These are phyloP conservation scores for Notolepis coatsorum DNA, from an alignment of 2,797 vertebrate species.

Conservation along the genomic window DNA sequence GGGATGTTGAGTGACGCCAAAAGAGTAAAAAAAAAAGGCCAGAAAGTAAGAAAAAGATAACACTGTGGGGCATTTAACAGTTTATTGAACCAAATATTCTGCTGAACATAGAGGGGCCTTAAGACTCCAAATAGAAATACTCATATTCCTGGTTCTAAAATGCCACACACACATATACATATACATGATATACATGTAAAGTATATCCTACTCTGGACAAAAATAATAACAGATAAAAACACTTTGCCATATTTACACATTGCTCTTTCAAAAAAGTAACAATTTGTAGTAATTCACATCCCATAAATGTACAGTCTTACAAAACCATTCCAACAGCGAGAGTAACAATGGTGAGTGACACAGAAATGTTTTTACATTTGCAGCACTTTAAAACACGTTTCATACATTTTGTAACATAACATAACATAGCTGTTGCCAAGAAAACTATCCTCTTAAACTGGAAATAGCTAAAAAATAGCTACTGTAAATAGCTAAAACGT, in stretches of 20 bases:
- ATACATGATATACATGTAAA: not conserved
- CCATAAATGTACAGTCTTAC: too few species aligned
- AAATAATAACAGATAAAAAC: not conserved
- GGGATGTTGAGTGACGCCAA: not conserved
- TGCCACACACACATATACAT: not conserved
- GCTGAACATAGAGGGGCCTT: not conserved
- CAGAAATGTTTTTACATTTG: not conserved
- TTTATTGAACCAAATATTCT: conserved; percentile 12
- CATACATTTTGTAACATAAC: too few species aligned
- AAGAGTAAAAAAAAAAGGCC: not conserved
- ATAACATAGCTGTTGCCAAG: too few species aligned
- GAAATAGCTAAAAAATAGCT: too few species aligned
- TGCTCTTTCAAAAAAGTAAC: not conserved
- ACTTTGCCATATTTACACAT: not conserved
- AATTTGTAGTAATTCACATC: not conserved
- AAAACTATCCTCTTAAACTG: too few species aligned
- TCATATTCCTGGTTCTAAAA: not conserved
- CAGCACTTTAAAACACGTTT: not conserved
- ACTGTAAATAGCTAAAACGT: too few species aligned
- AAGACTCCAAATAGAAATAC: not conserved
- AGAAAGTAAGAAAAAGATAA: not conserved
- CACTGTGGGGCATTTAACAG: not conserved
- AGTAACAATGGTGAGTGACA: not conserved
- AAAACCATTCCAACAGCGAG: not conserved
- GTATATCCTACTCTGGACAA: too few species aligned